Conservation (phyloP, 2,888 invertebrate species). For the Alloscopus bannaensis region DNA sequence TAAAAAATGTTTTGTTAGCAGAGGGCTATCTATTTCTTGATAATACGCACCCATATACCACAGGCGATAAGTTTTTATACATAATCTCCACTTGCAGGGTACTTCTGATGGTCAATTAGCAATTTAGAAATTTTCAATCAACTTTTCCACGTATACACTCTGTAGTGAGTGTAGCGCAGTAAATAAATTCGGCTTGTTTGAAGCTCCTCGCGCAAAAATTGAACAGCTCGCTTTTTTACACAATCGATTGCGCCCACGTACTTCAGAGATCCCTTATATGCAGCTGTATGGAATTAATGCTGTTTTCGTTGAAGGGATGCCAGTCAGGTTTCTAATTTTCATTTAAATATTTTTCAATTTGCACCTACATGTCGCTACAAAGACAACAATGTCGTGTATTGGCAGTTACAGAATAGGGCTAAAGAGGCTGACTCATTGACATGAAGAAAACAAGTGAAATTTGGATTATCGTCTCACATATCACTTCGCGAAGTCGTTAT, state of each 20-base stretch:
- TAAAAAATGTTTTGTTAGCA: constrained; percentile 21
- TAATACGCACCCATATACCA: neutral
- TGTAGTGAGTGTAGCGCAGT: neutral
- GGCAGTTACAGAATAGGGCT: too few relatives aligned
- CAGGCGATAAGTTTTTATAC: neutral
- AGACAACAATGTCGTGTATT: neutral
- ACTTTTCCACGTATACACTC: neutral
- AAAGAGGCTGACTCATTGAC: neutral
- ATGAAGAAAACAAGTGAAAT: constrained; percentile 18
- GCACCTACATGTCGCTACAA: neutral
- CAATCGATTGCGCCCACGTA: too few relatives aligned
- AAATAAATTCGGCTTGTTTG: too few relatives aligned
- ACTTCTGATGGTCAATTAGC: constrained; percentile 25
- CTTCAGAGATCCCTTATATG: too few relatives aligned
- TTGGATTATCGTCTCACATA: constrained; percentile 26
- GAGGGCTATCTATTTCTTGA: constrained; percentile 8
- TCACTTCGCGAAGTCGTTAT: too few relatives aligned
- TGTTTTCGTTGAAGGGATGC: too few relatives aligned
- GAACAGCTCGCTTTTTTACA: too few relatives aligned
- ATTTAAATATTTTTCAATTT: neutral
- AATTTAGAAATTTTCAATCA: constrained; percentile 44
- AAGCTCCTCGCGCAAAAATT: too few relatives aligned
- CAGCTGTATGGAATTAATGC: too few relatives aligned
- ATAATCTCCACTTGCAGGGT: neutral
- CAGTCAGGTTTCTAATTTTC: neutral